Conservation (phyloP, 2,113 vertebrate species). For the Amblyopsis rosae region DNA sequence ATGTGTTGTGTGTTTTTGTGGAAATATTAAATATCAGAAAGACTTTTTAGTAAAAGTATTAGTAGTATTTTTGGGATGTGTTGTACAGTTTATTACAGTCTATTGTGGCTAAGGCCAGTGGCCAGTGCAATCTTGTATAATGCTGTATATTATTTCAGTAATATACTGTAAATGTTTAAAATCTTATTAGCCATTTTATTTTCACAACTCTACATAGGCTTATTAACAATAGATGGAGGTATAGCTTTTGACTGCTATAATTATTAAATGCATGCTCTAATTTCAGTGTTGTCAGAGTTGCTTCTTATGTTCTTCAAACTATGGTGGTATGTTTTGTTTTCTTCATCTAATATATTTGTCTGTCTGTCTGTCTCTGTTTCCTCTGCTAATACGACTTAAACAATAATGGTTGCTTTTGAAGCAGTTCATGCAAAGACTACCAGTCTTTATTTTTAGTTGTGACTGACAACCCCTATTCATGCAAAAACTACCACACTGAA, state of each 20-base stretch:
- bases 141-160: background rate
- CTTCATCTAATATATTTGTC: slow-evolving; percentile 63
- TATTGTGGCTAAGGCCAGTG: slow-evolving; percentile 9
- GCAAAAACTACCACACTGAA: slow-evolving; percentile 72
- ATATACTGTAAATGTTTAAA: slow-evolving; percentile 14
- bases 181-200: slow-evolving; percentile 23
- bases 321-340: slow-evolving; percentile 54
- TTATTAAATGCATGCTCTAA: slow-evolving; percentile 58
- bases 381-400: slow-evolving; percentile 68
- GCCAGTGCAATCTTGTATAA: slow-evolving; percentile 3
- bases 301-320: slow-evolving; percentile 69
- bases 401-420: slow-evolving; percentile 66
- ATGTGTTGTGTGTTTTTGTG: slow-evolving; percentile 57
- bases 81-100: background rate
- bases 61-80: slow-evolving; percentile 10
- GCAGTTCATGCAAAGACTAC: slow-evolving; percentile 79
- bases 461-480: slow-evolving; percentile 57
- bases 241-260: slow-evolving; percentile 15
- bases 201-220: slow-evolving; percentile 15
- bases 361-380: slow-evolving; percentile 61
- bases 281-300: slow-evolving; percentile 59
- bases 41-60: slow-evolving; percentile 10
- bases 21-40: slow-evolving; percentile 30
- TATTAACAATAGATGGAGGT: slow-evolving; percentile 1
- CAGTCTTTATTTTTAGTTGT: slow-evolving; percentile 54